Base-by-base conservation (phyloP, 2,113 vertebrate genomes). In the Procapra przewalskii region DNA sequence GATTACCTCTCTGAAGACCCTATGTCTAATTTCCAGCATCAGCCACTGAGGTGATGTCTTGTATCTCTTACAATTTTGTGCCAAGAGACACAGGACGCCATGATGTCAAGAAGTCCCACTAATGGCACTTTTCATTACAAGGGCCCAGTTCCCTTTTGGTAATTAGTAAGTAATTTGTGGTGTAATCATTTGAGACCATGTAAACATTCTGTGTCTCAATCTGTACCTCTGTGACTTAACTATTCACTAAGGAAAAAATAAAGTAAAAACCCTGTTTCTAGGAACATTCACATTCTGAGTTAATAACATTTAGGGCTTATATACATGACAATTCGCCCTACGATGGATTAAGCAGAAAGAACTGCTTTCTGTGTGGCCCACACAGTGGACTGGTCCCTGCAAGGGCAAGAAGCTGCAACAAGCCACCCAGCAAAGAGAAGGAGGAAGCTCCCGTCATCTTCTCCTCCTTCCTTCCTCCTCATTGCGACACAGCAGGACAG, bases 401-500 rank as follows among this genome's bases (percentile, higher is more conserved):
- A 79, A 54, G 16, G 6, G 1, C 19, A 60, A 60, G 45, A 64
- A 90, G 14, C 12, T 15, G 31, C 12, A 31, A 75, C 13, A 54
- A 21, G 3, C 31, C 31, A 62, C 40, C 29, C 12, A 33, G 25
- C 13, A 33, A 3, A 45, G 50, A 55, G 48, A 8, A 8, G 7
- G 10, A 50, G 54, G 40, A 57, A 17, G 4, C 1, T 1, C 13
- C 23, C 15, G 10, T 29, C 60, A 29, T 23, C 33, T 87, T 11
- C 17, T 62, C 60, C 3, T 16, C 60, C 29, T 59, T 60, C 33
- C 5, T 84, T 31, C 31, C 43, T 33, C n/a, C 23, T 43, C 4
- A 14, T 1, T 2, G 1, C 3, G 40, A 50, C 1, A 5, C 0
- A n/a, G 64, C n/a, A 80, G 59, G 52, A 13, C 5, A 62, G 11